A percentile compares a stretch with the other conserved stretches of the same genome.
These are phyloP conservation scores for Anguilla megastoma DNA, from an alignment of 2,797 vertebrate species.

Conservation along the genomic window DNA sequence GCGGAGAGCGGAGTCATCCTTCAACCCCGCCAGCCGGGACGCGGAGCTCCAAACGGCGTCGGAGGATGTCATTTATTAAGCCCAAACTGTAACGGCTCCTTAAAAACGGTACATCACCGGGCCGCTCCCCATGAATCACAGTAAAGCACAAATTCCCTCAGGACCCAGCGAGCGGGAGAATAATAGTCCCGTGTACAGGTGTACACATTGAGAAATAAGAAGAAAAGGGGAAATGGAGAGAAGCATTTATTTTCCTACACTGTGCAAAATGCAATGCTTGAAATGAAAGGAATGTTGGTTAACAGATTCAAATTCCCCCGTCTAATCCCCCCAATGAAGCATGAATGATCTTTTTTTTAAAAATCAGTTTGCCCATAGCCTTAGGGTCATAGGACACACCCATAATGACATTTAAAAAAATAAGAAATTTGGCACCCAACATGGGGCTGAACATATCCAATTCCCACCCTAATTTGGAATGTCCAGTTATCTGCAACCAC, in stretches of 20 bases:
- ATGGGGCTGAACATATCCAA: no score
- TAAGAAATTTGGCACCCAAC: no score
- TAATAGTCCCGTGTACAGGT: neutral
- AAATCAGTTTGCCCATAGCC: no score
- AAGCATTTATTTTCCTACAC: neutral
- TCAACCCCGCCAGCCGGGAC: neutral
- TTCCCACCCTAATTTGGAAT: no score
- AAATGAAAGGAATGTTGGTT: slow-evolving; percentile 45
- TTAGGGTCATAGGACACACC: no score
- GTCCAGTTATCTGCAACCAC: no score
- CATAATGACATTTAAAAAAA: no score
- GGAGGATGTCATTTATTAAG: slow-evolving; percentile 1
- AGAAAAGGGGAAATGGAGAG: neutral
- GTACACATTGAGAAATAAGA: neutral
- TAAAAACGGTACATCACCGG: neutral
- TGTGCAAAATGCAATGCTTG: neutral
- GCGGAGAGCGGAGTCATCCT: neutral
- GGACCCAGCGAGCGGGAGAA: neutral
- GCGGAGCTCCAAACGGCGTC: neutral
- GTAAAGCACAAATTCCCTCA: neutral
- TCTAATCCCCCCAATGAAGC: no score
- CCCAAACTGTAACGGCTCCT: neutral
- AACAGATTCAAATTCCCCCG: no score
- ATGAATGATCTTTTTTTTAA: no score
- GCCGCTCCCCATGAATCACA: slow-evolving; percentile 4